These are phyloP conservation scores for Diachasma alloeum DNA, from an alignment of 1,140 invertebrate species.

Conservation along the genomic window DNA sequence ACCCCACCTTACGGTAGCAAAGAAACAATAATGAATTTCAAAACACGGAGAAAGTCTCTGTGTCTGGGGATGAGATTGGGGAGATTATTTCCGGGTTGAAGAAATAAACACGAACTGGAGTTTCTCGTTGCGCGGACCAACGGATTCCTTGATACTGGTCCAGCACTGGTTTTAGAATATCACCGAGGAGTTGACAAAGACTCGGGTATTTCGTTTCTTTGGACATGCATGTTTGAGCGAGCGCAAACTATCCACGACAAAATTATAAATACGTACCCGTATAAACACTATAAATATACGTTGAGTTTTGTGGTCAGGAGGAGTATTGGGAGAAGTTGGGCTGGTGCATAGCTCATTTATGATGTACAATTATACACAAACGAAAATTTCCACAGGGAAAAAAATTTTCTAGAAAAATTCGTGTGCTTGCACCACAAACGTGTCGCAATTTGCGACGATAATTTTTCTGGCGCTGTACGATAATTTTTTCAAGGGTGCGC, in stretches of 20 bases:
- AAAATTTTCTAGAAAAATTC: no score
- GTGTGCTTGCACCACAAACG: no score
- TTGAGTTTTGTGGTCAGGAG: slow-evolving; percentile 16
- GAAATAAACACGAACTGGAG: background rate
- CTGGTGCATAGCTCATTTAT: background rate
- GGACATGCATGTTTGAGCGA: background rate
- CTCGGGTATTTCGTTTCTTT: slow-evolving; percentile 13
- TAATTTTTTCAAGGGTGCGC: no score
- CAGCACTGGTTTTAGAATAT: background rate
- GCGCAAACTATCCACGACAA: slow-evolving; percentile 30
- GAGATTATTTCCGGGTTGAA: background rate
- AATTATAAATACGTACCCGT: slow-evolving; percentile 47
- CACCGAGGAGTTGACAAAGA: slow-evolving; percentile 6
- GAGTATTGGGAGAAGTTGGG: background rate
- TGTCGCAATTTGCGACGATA: no score
- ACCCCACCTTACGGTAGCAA: background rate
- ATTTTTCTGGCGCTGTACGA: no score
- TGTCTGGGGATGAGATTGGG: no score
- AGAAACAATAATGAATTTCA: background rate
- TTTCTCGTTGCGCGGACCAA: background rate
- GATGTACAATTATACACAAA: background rate
- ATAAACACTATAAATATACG: slow-evolving; percentile 48
- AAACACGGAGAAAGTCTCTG: background rate
- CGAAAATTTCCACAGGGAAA: background rate
- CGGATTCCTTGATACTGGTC: background rate